A percentile compares a stretch with the other conserved stretches of the same genome.
These are phyloP conservation scores for Drosophila pruinosa DNA, from an alignment of 1,140 invertebrate species.

Conservation along the genomic window DNA sequence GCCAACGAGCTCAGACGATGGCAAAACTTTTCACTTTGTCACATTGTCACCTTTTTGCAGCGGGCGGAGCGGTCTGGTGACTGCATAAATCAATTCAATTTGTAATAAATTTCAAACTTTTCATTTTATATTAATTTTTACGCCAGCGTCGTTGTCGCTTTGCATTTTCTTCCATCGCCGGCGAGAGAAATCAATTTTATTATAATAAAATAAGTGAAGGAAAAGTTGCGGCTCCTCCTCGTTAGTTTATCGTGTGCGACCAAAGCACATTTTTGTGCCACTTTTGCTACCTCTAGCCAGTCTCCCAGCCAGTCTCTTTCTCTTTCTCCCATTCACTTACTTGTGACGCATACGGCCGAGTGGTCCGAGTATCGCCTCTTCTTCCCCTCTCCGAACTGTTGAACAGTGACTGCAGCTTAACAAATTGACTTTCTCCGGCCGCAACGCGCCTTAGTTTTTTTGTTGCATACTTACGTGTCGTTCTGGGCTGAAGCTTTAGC, in stretches of 20 bases:
- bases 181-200: slow-evolving; percentile 76
- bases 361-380: slow-evolving; percentile 5
- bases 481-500: background rate
- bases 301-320: slow-evolving; percentile 15
- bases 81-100: slow-evolving; percentile 80
- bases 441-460: slow-evolving; percentile 63
- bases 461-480: slow-evolving; percentile 64
- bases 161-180: slow-evolving; percentile 6
- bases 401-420: slow-evolving; percentile 70
- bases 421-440: slow-evolving; percentile 79
- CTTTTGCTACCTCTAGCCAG: slow-evolving; percentile 54
- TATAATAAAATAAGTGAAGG: slow-evolving; percentile 76
- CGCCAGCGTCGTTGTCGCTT: slow-evolving; percentile 53
- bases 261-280: slow-evolving; percentile 64
- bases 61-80: background rate
- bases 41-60: slow-evolving; percentile 70
- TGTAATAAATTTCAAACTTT: slow-evolving; percentile 81
- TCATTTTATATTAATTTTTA: slow-evolving; percentile 81
- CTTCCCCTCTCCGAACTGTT: slow-evolving; percentile 3
- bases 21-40: slow-evolving; percentile 72
- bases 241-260: slow-evolving; percentile 49
- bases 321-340: background rate
- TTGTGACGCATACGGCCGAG: slow-evolving; percentile 29
- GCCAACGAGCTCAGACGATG: slow-evolving; percentile 21
- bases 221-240: slow-evolving; percentile 60